Evolutionary conservation across 2,888 invertebrate species (phyloP).

Genomic region (Crematogaster levior): DNA sequence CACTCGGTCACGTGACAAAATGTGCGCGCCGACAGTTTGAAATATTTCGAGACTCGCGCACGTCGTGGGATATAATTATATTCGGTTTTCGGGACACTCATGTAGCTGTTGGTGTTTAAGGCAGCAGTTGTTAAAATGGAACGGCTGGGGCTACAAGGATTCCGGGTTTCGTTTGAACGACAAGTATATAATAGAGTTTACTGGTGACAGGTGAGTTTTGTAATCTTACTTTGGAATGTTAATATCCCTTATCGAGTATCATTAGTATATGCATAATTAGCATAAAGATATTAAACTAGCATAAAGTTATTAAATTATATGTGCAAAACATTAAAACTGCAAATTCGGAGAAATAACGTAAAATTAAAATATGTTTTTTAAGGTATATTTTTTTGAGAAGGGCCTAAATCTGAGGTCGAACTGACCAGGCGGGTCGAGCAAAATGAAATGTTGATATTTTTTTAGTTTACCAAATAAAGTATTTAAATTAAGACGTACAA

Average conservation of each 20-base stretch:
- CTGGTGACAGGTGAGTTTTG: constrained; percentile 91
- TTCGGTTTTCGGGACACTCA: neutral
- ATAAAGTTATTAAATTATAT: no score
- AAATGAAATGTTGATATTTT: no score
- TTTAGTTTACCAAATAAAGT: no score
- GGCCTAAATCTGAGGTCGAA: no score
- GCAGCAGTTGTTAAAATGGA: constrained; percentile 98
- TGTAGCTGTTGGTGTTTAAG: constrained; percentile 86
- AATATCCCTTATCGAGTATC: no score
- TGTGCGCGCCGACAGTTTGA: constrained; percentile 43
- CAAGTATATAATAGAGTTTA: constrained; percentile 91
- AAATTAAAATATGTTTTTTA: no score
- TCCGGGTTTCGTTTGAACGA: constrained; percentile 92
- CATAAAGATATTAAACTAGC: no score
- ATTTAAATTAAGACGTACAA: neutral
- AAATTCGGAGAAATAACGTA: no score
- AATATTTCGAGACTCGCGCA: neutral
- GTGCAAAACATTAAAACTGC: no score
- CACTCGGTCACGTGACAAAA: constrained; percentile 65
- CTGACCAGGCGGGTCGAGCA: no score
- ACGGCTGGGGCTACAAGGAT: constrained; percentile 99
- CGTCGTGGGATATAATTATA: constrained; percentile 22
- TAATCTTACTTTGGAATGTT: neutral
- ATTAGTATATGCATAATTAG: no score
- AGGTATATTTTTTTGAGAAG: no score